phyloP scores from a whole-genome alignment of 2,797 vertebrate genomes.

The Peromyscus attwateri region DNA sequence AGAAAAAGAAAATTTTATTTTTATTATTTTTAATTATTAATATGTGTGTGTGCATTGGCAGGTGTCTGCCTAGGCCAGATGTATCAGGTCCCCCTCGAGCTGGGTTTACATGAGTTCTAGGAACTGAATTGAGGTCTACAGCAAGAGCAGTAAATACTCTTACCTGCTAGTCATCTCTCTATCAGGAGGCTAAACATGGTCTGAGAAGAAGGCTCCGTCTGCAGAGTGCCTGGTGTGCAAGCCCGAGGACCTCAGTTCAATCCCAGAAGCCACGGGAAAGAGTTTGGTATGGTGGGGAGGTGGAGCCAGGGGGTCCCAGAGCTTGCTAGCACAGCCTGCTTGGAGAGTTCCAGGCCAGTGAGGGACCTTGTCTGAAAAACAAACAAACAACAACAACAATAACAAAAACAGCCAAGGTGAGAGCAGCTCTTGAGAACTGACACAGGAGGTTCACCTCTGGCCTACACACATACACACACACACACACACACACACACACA shows the following conservation, averaged over 20 bases:
- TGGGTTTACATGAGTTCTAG: background rate
- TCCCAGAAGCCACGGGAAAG: background rate
- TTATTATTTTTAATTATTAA: background rate
- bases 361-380: background rate
- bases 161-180: background rate
- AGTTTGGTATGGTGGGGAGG: background rate
- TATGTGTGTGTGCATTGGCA: background rate
- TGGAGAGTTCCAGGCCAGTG: background rate
- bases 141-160: background rate
- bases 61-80: background rate
- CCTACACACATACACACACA: background rate
- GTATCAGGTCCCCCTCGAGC: background rate
- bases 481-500: background rate
- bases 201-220: background rate
- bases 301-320: no score
- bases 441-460: background rate
- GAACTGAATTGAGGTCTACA: background rate
- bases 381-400: background rate
- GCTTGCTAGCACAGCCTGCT: background rate
- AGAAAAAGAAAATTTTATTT: background rate
- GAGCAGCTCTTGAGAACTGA: background rate
- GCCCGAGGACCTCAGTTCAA: no score
- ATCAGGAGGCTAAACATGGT: background rate
- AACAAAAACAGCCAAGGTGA: background rate
- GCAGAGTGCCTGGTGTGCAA: background rate